A percentile compares a stretch with the other conserved stretches of the same genome.
Conservation (phyloP, 2,888 invertebrate species). For the Sicus ferrugineus region DNA sequence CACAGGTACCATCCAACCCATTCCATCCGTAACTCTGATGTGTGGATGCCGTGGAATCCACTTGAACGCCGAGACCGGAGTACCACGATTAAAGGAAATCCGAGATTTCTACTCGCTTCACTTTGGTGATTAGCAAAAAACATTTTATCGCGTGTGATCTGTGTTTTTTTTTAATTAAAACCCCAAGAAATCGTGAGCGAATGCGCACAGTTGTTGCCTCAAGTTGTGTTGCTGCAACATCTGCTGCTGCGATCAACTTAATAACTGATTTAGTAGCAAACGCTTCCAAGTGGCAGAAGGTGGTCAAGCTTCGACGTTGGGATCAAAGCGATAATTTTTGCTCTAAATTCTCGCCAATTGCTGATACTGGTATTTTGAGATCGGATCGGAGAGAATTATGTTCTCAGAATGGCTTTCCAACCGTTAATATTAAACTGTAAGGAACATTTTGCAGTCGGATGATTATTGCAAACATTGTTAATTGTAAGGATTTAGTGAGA, state of each 20-base stretch:
- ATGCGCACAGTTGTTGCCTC: not conserved
- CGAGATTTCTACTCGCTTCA: too few species aligned
- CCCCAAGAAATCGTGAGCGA: conserved; percentile 23
- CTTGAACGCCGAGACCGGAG: too few species aligned
- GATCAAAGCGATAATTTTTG: too few species aligned
- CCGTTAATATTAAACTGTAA: not conserved
- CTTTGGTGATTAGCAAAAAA: too few species aligned
- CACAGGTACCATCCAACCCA: too few species aligned
- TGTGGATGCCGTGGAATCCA: too few species aligned
- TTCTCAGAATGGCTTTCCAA: too few species aligned
- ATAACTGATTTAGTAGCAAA: conserved; percentile 24
- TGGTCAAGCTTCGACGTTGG: not conserved
- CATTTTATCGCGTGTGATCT: not conserved
- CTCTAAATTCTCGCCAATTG: too few species aligned
- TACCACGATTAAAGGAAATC: too few species aligned
- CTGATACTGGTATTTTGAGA: too few species aligned
- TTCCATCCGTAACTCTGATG: too few species aligned
- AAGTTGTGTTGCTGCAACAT: not conserved
- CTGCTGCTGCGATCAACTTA: not conserved
- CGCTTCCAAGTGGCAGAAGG: not conserved
- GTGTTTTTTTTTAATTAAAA: conserved; percentile 27
- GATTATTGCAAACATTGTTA: not conserved
- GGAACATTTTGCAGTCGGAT: not conserved
- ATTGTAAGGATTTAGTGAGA: not conserved
- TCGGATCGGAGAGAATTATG: not conserved